Evolutionary conservation across 2,113 vertebrate species (phyloP).

Genomic region (Microcebus ravelobensis): DNA sequence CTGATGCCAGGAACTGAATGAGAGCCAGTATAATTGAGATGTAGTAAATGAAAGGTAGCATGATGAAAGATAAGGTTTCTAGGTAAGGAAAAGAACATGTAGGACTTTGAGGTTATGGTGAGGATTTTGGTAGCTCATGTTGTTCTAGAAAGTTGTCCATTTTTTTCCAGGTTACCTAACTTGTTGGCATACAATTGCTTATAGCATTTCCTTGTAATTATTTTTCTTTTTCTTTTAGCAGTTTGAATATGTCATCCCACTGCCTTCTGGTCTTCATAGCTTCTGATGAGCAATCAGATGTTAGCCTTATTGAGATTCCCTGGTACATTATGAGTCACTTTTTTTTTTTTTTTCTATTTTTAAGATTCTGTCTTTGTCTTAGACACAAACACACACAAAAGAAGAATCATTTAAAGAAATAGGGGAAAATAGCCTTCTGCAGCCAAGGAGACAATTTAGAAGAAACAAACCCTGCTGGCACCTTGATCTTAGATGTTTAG

Average conservation of each 20-base stretch:
- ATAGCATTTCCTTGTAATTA: not conserved
- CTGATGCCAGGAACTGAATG: not conserved
- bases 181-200: not conserved
- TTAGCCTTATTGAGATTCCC: not conserved
- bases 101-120: not conserved
- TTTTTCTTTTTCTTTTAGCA: not conserved
- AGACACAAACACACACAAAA: not conserved
- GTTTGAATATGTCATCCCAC: not conserved
- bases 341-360: not conserved
- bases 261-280: conserved; percentile 12
- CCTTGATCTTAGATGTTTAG: not conserved
- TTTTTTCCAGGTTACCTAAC: not conserved
- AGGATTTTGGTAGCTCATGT: not conserved
- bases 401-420: not conserved
- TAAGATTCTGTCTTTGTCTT: conserved; percentile 20
- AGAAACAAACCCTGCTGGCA: not conserved
- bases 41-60: not conserved
- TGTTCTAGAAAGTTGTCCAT: not conserved
- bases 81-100: not conserved
- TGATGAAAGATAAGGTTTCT: not conserved
- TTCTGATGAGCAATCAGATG: conserved; percentile 11
- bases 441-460: not conserved
- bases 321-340: not conserved
- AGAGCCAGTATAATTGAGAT: not conserved
- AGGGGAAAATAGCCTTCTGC: not conserved